Conservation (phyloP, 2,888 invertebrate species). For the Brachypterus glaber region DNA sequence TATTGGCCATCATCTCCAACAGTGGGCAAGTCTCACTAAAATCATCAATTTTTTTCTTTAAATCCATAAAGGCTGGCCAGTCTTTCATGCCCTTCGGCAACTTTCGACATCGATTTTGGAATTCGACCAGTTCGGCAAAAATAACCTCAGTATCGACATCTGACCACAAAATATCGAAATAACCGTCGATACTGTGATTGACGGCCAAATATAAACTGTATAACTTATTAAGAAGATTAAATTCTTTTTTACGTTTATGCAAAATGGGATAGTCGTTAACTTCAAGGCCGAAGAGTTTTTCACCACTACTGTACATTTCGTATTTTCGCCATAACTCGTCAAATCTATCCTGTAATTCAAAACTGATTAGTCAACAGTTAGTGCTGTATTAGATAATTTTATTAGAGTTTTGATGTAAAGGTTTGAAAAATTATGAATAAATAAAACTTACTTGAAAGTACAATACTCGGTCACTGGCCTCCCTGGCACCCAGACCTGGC, state of each 20-base stretch:
- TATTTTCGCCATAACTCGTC: slow-evolving; percentile 75
- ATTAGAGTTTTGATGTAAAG: too few relatives aligned
- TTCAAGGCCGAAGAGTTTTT: slow-evolving; percentile 74
- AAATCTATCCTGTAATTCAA: slow-evolving; percentile 71
- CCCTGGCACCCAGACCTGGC: slow-evolving; percentile 69
- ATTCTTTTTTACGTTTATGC: slow-evolving; percentile 70
- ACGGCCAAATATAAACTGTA: slow-evolving; percentile 73
- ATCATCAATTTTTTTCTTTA: slow-evolving; percentile 83
- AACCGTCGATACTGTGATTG: slow-evolving; percentile 76
- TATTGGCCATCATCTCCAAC: slow-evolving; percentile 79
- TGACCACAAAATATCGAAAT: slow-evolving; percentile 75
- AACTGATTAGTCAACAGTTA: too few relatives aligned
- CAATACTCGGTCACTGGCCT: slow-evolving; percentile 74
- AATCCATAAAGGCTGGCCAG: slow-evolving; percentile 78
- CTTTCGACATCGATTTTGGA: slow-evolving; percentile 74
- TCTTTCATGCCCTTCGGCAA: slow-evolving; percentile 77
- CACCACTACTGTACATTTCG: slow-evolving; percentile 65
- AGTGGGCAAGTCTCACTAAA: slow-evolving; percentile 82
- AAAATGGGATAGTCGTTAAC: slow-evolving; percentile 75
- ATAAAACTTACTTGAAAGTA: too few relatives aligned
- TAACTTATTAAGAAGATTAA: slow-evolving; percentile 73
- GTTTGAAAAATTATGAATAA: too few relatives aligned
- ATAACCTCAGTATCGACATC: slow-evolving; percentile 78
- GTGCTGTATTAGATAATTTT: too few relatives aligned
- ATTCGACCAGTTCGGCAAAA: slow-evolving; percentile 68